phyloP scores from a whole-genome alignment of 2,113 vertebrate species.

The Eublepharis macularius region DNA sequence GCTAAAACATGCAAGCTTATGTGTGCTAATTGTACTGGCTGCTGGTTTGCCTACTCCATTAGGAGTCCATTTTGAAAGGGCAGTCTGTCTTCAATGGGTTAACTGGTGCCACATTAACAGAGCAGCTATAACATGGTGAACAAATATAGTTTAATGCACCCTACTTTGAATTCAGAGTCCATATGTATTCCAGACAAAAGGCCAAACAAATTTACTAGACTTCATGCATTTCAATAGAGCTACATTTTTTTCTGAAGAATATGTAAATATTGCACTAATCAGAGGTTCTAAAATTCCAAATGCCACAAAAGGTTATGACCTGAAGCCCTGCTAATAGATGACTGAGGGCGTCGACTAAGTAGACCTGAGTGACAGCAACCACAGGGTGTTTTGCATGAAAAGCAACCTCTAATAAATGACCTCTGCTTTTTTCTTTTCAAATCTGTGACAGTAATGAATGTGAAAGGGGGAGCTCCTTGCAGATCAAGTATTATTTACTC shows the following conservation, averaged over 20 bases:
- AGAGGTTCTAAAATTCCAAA: slow-evolving; percentile 93
- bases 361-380: slow-evolving; percentile 90
- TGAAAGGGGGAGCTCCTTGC: slow-evolving; percentile 84
- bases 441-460: slow-evolving; percentile 92
- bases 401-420: slow-evolving; percentile 92
- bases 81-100: slow-evolving; percentile 66
- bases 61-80: slow-evolving; percentile 55
- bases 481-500: slow-evolving; percentile 91
- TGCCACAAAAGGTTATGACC: slow-evolving; percentile 93
- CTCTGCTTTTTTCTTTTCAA: slow-evolving; percentile 89
- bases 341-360: slow-evolving; percentile 75
- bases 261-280: slow-evolving; percentile 96
- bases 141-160: slow-evolving; percentile 67
- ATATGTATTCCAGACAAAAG: slow-evolving; percentile 86
- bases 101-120: slow-evolving; percentile 67
- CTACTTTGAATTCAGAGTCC: slow-evolving; percentile 76
- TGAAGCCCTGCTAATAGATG: slow-evolving; percentile 88
- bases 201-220: slow-evolving; percentile 92
- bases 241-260: slow-evolving; percentile 85
- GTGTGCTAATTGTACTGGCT: slow-evolving; percentile 58
- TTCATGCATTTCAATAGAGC: slow-evolving; percentile 85
- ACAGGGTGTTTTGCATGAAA: slow-evolving; percentile 89
- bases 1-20: slow-evolving; percentile 34
- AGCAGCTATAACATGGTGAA: slow-evolving; percentile 56
- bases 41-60: slow-evolving; percentile 40